Base-by-base conservation (phyloP, 2,113 vertebrate species). In the Zosterops japonicus region DNA sequence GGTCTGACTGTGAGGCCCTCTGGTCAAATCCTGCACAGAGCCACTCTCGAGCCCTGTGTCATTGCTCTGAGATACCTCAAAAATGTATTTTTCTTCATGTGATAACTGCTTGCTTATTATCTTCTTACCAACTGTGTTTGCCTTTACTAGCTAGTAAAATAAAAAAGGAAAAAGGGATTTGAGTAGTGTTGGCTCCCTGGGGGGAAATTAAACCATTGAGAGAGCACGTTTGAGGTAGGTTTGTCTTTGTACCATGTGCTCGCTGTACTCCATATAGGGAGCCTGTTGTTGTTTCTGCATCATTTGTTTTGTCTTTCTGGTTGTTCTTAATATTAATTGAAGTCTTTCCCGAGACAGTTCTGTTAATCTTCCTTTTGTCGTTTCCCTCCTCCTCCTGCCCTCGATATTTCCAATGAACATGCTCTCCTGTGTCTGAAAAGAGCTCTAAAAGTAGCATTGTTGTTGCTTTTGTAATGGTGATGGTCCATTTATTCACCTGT, bases 261-360 rank as follows among this genome's bases (percentile, higher is more conserved):
- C 1, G 1, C 12, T 67, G 39, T 21, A 53, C 78, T 92, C 91
- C 74, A 20, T 68, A 49, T 20, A 65, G 93, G 81, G 74, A 93
- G 88, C 89, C 86, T 69, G 61, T 82, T 42, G 76, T 78, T 94
- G 53, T 83, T 95, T 93, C 90, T 77, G 75, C 79, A 23, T 94
- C 87, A 44, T 95, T 75, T 92, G 69, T 88, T 92, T 83, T 93
- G 74, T 93, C 87, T 94, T 90, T 96, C 81, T 95, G 39, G 22
- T 92, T 92, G 46, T 71, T 92, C 35, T 89, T 93, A 82, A 79
- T 97, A 96, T 87, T 96, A 97, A 97, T 96, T 94, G 95, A 89
- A 93, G 93, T 36, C 68, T 90, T 85, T 94, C 96, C 94, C 91
- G 81, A 90, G 91, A 95, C 91, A 23, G 42, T 69, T 94, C 49